Conservation (phyloP, 2,113 vertebrate genomes). For the Suncus etruscus region DNA sequence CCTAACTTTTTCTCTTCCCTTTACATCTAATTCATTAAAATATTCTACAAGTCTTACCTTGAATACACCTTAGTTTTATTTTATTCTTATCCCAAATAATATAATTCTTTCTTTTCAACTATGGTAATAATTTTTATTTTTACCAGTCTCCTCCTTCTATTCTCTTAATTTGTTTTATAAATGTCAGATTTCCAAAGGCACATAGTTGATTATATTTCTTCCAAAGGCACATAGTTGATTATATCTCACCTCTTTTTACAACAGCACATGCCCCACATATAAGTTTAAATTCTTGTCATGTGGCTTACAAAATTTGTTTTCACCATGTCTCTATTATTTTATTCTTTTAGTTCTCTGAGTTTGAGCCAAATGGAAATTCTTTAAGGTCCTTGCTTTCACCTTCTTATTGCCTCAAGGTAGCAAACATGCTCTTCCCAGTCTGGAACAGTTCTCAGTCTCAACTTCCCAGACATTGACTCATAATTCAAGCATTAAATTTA, state of each 20-base stretch:
- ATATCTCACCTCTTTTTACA: slow-evolving; percentile 54
- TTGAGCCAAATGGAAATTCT: slow-evolving; percentile 53
- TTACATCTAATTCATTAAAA: not conserved
- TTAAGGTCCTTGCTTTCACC: slow-evolving; percentile 44
- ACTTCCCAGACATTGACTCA: slow-evolving; percentile 38
- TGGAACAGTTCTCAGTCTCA: not conserved
- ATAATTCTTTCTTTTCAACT: not conserved
- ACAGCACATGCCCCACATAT: not conserved
- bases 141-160: not conserved
- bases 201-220: slow-evolving; percentile 49
- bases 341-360: slow-evolving; percentile 30
- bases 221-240: slow-evolving; percentile 37
- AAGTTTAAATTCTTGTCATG: slow-evolving; percentile 49
- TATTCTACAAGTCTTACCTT: not conserved
- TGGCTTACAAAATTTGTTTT: slow-evolving; percentile 24
- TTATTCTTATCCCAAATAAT: not conserved
- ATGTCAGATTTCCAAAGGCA: slow-evolving; percentile 1
- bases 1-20: not conserved
- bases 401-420: slow-evolving; percentile 64
- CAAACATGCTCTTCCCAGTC: slow-evolving; percentile 39
- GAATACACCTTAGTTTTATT: not conserved
- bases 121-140: not conserved
- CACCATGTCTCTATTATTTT: slow-evolving; percentile 19
- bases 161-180: slow-evolving; percentile 34
- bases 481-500: not conserved